These are phyloP conservation scores for Chydorus sphaericus DNA, from an alignment of 2,888 invertebrate species.

Conservation along the genomic window DNA sequence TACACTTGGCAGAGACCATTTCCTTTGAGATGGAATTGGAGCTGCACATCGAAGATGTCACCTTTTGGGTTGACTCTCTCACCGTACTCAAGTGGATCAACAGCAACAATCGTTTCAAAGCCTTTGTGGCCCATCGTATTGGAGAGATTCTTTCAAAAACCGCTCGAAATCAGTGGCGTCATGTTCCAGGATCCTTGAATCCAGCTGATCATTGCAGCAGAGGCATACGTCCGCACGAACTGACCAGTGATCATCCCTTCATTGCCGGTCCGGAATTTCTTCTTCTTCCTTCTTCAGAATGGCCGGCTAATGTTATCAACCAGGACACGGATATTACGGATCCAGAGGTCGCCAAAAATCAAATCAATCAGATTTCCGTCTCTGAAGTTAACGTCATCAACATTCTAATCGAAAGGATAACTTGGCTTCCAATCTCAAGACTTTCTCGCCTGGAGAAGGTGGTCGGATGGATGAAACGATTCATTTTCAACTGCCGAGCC, in stretches of 20 bases:
- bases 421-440: too few relatives aligned
- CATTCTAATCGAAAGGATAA: too few relatives aligned
- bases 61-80: conserved; percentile 18
- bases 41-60: background rate
- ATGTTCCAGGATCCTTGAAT: conserved; percentile 17
- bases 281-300: background rate
- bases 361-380: too few relatives aligned
- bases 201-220: conserved; percentile 17
- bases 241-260: conserved; percentile 15
- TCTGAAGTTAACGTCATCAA: too few relatives aligned
- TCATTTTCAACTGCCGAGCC: background rate
- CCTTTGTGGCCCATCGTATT: conserved; percentile 18
- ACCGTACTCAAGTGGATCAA: conserved; percentile 19
- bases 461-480: background rate
- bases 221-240: background rate
- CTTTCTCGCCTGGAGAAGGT: too few relatives aligned
- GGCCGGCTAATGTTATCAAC: conserved; percentile 10
- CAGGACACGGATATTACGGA: background rate
- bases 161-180: conserved; percentile 16
- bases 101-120: conserved; percentile 14
- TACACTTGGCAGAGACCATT: background rate
- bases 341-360: background rate
- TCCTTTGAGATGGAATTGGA: background rate
- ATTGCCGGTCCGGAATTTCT: conserved; percentile 19
- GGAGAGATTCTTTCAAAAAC: conserved; percentile 19